Base-by-base conservation (phyloP, 2,797 vertebrate species). In the Onychomys torridus region DNA sequence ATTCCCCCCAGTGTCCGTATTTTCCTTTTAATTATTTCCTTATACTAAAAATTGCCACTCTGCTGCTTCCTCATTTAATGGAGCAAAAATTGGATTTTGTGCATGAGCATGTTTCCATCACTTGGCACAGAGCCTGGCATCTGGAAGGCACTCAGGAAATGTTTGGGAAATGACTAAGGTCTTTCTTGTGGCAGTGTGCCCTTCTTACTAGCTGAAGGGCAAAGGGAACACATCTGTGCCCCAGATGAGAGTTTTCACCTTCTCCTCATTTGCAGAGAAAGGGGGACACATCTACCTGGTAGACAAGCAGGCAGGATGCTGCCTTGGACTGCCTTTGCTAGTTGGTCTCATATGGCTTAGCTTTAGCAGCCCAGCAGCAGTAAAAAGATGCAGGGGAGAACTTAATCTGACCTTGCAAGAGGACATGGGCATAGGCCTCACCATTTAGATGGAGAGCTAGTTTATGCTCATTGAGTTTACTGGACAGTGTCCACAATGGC, bases 21-120 rank as follows among this genome's bases (percentile, higher is more conserved):
- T 69, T 93, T 85, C 17, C 23, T 73, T 34, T 90, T 81, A 76
- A 67, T 82, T 85, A 63, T 43, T 59, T 3, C 49, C 67, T 37
- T 67, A 17, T 21, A 57, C 61, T 65, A 79, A 78, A 78, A 82
- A 89, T 65, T 29, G 32, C 61, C 23, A 40, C 49, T 85, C 32
- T 32, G n/a, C 55, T 59, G 21, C 75, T 84, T 63, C 34, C 69
- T 5, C 32, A 73, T 0, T 93, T 46, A 65, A 73, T 12, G 94
- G 73, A 23, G 37, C 13, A 32, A 88, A 52, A 93, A 81, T 63
- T 78, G 21, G 77, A 79, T 79, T 89, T 95, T 85, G 67, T 86
- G 34, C 25, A 29, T 32, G 46, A 81, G 52, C 0, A 6, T 40
- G 34, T 91, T 85, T 46, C 61, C 17, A 76, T 77, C 34, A 1